Evolutionary conservation across 2,113 vertebrate species (phyloP).

Genomic region (Enhydra lutris): DNA sequence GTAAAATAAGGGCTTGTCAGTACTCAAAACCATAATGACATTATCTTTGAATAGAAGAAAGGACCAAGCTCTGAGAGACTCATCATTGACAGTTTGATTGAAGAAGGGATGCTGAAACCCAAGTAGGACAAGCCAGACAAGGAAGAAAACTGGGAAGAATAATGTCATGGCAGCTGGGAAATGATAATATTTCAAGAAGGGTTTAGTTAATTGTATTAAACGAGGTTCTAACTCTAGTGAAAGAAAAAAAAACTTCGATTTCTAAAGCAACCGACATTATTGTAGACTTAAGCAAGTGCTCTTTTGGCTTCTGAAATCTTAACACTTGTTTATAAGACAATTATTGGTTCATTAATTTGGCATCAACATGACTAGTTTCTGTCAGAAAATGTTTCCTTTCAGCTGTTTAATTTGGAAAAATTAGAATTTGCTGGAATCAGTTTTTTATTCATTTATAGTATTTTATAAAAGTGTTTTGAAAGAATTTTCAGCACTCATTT

Average conservation of each 20-base stretch:
- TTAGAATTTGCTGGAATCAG: neutral
- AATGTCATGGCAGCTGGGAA: neutral
- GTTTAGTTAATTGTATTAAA: neutral
- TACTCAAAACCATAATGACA: neutral
- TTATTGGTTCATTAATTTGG: neutral
- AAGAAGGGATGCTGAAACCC: neutral
- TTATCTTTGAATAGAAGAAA: neutral
- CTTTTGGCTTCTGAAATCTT: constrained; percentile 17
- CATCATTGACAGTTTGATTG: neutral
- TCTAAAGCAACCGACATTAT: neutral
- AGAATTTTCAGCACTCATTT: neutral
- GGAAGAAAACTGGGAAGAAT: neutral
- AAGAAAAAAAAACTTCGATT: neutral
- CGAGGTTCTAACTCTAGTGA: neutral
- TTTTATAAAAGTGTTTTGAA: neutral
- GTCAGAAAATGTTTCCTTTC: constrained; percentile 14
- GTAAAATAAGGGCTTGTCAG: neutral
- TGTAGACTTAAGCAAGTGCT: neutral
- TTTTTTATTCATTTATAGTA: constrained; percentile 13
- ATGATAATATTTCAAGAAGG: neutral
- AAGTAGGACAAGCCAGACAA: neutral
- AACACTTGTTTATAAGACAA: neutral
- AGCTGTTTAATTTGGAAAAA: constrained; percentile 16
- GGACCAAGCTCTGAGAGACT: neutral
- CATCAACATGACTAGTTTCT: neutral